Conservation (phyloP, 2,113 vertebrate genomes). For the Melanostigma gelatinosum region DNA sequence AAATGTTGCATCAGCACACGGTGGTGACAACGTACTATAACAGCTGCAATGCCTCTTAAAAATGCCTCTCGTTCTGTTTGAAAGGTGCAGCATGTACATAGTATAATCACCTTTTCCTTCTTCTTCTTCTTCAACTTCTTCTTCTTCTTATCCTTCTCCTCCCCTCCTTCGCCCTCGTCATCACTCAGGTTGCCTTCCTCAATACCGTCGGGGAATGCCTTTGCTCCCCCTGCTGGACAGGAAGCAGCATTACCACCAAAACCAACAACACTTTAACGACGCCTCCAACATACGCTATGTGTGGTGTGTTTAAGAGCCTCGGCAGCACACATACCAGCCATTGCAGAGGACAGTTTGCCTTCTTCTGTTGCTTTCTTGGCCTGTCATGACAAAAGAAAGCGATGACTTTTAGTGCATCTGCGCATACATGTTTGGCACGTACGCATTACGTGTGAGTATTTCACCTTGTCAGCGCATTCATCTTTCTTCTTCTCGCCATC, state of each 20-base stretch:
- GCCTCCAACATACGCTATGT: neutral
- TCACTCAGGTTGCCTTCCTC: conserved; percentile 65
- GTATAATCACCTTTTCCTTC: conserved; percentile 51
- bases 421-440: neutral
- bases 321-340: conserved; percentile 25
- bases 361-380: conserved; percentile 16
- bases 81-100: neutral
- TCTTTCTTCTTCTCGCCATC: conserved; percentile 41
- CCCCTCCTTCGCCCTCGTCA: conserved; percentile 66
- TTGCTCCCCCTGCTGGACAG: conserved; percentile 27
- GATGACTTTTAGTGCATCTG: neutral
- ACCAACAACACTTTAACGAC: neutral
- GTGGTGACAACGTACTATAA: neutral
- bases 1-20: neutral
- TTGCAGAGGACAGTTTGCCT: neutral
- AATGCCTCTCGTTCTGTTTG: neutral
- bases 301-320: neutral
- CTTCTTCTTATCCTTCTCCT: conserved; percentile 40
- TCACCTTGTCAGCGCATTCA: conserved; percentile 51
- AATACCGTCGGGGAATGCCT: neutral
- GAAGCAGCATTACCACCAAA: conserved; percentile 11
- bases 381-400: conserved; percentile 25
- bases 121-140: conserved; percentile 55
- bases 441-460: neutral
- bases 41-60: neutral